Evolutionary conservation across 2,113 vertebrate species (phyloP).

Genomic region (Nycticorax nycticorax): DNA sequence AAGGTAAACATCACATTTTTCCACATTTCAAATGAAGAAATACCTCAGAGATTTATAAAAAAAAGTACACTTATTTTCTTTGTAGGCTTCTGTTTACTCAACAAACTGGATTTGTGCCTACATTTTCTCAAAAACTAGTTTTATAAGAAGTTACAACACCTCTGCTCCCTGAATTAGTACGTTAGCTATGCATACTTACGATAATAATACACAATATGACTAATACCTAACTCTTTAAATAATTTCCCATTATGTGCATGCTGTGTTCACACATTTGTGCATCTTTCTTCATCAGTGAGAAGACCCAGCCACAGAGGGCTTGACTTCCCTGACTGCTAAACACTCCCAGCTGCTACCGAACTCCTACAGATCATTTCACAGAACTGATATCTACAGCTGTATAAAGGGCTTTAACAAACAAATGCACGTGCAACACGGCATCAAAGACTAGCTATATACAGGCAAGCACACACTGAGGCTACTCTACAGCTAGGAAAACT

Average conservation of each 20-base stretch:
- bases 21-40: background rate
- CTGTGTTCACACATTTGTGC: background rate
- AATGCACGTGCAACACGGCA: background rate
- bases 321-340: background rate
- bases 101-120: background rate
- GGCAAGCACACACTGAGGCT: background rate
- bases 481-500: background rate
- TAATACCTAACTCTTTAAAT: background rate
- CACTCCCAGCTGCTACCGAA: background rate
- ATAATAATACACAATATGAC: background rate
- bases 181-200: background rate
- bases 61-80: background rate
- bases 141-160: background rate
- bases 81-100: background rate
- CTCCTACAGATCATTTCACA: background rate
- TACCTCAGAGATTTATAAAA: background rate
- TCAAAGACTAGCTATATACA: background rate
- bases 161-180: background rate
- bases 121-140: background rate
- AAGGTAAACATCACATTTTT: background rate
- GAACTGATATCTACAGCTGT: background rate
- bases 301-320: background rate
- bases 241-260: background rate
- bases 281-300: background rate
- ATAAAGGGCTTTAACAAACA: background rate